phyloP scores from a whole-genome alignment of 2,888 invertebrate species.

The Cephus rjabovi region DNA sequence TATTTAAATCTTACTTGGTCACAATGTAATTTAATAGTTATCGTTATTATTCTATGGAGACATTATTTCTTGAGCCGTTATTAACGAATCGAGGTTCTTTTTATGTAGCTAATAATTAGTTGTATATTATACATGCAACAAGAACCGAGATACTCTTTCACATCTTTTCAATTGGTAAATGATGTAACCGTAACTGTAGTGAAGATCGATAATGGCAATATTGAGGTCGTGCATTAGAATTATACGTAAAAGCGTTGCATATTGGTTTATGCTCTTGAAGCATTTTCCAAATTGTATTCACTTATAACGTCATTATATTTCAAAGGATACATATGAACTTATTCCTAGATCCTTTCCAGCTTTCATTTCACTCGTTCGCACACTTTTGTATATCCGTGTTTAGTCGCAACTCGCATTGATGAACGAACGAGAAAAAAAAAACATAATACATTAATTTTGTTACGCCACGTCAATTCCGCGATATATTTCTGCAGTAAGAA shows the following conservation, averaged over 20 bases:
- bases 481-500: not conserved
- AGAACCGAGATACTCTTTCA: not conserved
- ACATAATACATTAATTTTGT: not conserved
- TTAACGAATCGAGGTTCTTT: not conserved
- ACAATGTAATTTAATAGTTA: not conserved
- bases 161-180: not conserved
- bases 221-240: not conserved
- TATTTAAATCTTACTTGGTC: not conserved
- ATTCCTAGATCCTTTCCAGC: constrained; percentile 33
- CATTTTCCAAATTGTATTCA: not conserved
- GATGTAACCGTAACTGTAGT: not conserved
- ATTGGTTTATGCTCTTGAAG: not conserved
- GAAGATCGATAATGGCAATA: not conserved
- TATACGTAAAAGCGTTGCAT: not conserved
- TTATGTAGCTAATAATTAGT: not conserved
- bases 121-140: not conserved
- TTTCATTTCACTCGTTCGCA: constrained; percentile 4
- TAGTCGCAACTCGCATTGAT: not conserved
- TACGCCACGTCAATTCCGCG: not conserved
- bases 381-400: not conserved
- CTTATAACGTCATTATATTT: constrained; percentile 39
- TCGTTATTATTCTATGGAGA: not conserved
- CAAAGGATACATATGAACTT: constrained; percentile 46
- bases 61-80: not conserved
- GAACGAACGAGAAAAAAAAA: not conserved